Conservation (phyloP, 2,113 vertebrate genomes). For the Notiomystis cincta region DNA sequence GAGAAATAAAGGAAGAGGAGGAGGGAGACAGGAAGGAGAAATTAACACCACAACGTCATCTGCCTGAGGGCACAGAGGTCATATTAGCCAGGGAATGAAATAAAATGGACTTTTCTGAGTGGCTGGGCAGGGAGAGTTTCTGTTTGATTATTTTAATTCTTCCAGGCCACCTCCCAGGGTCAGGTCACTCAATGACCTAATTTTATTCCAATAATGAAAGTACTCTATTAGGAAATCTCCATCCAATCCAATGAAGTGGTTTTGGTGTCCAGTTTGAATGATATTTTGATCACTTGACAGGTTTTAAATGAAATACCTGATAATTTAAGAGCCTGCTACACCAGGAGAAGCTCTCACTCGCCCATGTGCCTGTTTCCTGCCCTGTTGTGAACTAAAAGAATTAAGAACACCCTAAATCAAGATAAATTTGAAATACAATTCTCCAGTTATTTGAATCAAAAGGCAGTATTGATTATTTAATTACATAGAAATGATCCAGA, state of each 20-base stretch:
- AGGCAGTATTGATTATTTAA: slow-evolving; percentile 48
- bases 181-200: neutral
- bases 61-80: neutral
- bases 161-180: neutral
- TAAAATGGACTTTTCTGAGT: neutral
- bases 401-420: neutral
- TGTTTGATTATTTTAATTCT: neutral
- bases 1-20: neutral
- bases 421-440: slow-evolving; percentile 18
- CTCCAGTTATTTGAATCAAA: slow-evolving; percentile 21
- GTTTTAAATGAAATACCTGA: neutral
- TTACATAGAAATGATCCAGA: slow-evolving; percentile 8
- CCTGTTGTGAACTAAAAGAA: neutral
- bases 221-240: neutral
- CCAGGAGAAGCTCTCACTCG: neutral
- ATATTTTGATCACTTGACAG: neutral
- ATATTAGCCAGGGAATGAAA: neutral
- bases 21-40: neutral
- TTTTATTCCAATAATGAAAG: neutral
- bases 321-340: neutral
- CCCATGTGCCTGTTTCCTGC: neutral
- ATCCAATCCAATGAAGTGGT: neutral
- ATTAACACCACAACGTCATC: neutral
- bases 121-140: neutral
- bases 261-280: neutral